These are phyloP conservation scores for Diorhabda carinulata DNA, from an alignment of 1,140 invertebrate genomes.

Conservation along the genomic window DNA sequence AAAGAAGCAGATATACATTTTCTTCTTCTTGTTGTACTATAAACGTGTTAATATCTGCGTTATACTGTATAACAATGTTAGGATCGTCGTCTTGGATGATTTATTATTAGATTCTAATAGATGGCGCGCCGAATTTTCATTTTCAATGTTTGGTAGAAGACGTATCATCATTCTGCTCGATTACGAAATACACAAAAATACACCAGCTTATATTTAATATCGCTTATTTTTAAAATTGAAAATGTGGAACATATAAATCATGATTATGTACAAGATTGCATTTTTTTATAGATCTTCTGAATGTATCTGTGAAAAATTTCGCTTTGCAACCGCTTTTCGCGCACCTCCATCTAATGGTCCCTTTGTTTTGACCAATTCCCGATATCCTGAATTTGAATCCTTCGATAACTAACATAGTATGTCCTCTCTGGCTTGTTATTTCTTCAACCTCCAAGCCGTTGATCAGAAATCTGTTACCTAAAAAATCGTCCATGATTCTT, in stretches of 20 bases:
- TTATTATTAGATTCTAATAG: no score
- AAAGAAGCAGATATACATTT: no score
- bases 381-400: not conserved
- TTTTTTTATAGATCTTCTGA: not conserved
- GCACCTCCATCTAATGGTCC: constrained; percentile 1
- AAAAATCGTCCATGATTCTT: not conserved
- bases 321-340: not conserved
- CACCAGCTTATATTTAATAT: no score
- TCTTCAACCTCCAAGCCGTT: not conserved
- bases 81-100: no score
- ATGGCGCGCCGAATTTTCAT: no score
- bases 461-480: not conserved
- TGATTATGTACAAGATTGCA: not conserved
- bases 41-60: no score
- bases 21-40: no score
- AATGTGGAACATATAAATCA: not conserved
- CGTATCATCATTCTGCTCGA: no score
- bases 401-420: not conserved
- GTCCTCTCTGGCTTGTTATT: not conserved
- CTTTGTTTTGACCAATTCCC: not conserved
- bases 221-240: no score
- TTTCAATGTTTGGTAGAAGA: no score
- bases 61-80: no score
- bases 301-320: not conserved
- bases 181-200: no score